Conservation (phyloP, 2,888 invertebrate genomes). For the Ennomos erosarius region DNA sequence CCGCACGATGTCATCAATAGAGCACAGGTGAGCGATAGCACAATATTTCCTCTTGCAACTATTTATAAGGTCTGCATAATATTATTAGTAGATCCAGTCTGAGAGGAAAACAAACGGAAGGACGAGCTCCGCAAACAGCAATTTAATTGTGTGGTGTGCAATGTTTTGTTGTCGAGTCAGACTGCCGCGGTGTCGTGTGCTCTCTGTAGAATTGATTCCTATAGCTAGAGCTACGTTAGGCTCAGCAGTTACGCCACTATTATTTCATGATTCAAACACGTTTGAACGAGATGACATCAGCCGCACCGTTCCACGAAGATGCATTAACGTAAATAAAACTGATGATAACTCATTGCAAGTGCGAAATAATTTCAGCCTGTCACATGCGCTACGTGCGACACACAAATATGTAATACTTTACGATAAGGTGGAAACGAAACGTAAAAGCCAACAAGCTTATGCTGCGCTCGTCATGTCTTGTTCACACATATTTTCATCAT, state of each 20-base stretch:
- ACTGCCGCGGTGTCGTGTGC: slow-evolving; percentile 19
- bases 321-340: slow-evolving; percentile 31
- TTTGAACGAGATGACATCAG: slow-evolving; percentile 57
- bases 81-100: slow-evolving; percentile 17
- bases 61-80: slow-evolving; percentile 2
- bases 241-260: slow-evolving; percentile 42
- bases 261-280: slow-evolving; percentile 54
- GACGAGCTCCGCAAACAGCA: slow-evolving; percentile 36
- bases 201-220: slow-evolving; percentile 3
- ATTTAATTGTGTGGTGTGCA: slow-evolving; percentile 30
- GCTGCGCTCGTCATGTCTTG: neutral
- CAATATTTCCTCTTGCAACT: neutral
- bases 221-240: neutral
- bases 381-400: slow-evolving; percentile 9
- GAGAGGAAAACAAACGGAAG: slow-evolving; percentile 32
- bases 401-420: slow-evolving; percentile 2
- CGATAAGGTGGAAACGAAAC: slow-evolving; percentile 2
- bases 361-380: slow-evolving; percentile 28
- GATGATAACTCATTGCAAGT: slow-evolving; percentile 30
- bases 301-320: slow-evolving; percentile 38
- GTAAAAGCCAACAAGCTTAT: neutral
- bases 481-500: neutral
- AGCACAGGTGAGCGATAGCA: slow-evolving; percentile 73
- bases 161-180: slow-evolving; percentile 33
- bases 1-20: slow-evolving; percentile 82